Evolutionary conservation across 92 coral and sea anemone species (phyloP).

Genomic region (Parazoanthus atlanticus): DNA sequence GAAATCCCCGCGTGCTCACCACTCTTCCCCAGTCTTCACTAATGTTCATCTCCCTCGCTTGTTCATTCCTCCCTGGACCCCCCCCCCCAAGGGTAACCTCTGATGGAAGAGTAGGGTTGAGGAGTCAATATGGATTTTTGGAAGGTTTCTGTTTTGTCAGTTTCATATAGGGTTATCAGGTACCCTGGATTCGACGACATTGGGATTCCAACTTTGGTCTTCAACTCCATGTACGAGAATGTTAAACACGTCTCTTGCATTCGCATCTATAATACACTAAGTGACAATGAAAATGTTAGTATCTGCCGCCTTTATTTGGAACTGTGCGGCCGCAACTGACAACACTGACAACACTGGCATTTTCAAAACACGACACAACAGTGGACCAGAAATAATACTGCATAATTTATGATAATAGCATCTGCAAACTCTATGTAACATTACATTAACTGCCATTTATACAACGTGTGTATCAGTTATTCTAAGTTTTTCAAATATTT

Average conservation of each 20-base stretch:
- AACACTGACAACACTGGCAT: no score
- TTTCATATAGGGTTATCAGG: conserved; percentile 2
- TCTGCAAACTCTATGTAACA: not conserved
- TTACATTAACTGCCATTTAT: no score
- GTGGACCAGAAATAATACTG: not conserved
- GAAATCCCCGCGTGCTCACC: no score
- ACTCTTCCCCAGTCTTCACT: no score
- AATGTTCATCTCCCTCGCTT: no score
- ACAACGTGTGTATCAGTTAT: not conserved
- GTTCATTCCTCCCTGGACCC: no score
- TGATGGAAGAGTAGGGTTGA: no score
- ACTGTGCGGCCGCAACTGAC: not conserved
- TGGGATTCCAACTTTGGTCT: conserved; percentile 81
- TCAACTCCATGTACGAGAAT: conserved; percentile 74
- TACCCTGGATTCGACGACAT: conserved; percentile 75
- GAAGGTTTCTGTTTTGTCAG: no score
- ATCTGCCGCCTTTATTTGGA: not conserved
- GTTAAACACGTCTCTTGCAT: conserved; percentile 70
- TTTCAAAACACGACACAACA: not conserved
- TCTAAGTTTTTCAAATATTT: no score
- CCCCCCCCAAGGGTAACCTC: no score
- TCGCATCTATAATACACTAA: conserved; percentile 72
- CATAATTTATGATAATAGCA: not conserved
- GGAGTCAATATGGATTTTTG: no score
- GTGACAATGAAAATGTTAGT: not conserved